A percentile compares a stretch with the other conserved stretches of the same genome.
phyloP scores from a whole-genome alignment of 2,888 invertebrate genomes.

The Opisthograptis luteolata region DNA sequence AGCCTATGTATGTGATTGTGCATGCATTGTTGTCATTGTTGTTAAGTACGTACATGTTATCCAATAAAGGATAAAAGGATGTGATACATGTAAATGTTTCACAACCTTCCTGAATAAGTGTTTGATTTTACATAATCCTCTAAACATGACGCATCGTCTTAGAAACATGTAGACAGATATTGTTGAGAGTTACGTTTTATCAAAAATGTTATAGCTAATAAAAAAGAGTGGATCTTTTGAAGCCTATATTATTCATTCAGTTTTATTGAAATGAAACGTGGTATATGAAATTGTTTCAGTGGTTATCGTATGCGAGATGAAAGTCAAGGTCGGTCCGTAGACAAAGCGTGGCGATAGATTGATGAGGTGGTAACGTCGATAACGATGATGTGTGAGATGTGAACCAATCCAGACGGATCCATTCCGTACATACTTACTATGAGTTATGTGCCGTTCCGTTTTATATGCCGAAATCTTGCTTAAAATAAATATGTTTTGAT shows the following conservation, averaged over 20 bases:
- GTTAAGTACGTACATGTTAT: constrained; percentile 45
- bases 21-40: too few species aligned
- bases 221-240: constrained; percentile 11
- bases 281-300: constrained; percentile 37
- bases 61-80: constrained; percentile 44
- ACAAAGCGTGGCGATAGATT: constrained; percentile 47
- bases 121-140: constrained; percentile 20
- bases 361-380: constrained; percentile 45
- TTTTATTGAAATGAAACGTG: constrained; percentile 19
- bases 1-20: too few species aligned
- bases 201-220: constrained; percentile 16
- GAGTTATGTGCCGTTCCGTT: background rate
- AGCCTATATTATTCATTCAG: constrained; percentile 15
- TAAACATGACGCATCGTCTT: constrained; percentile 2
- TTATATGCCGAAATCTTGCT: constrained; percentile 11
- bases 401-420: constrained; percentile 45
- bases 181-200: constrained; percentile 1
- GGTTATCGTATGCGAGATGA: constrained; percentile 33
- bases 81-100: constrained; percentile 39
- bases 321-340: constrained; percentile 46
- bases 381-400: constrained; percentile 44
- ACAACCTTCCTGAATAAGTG: constrained; percentile 38
- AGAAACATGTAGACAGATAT: background rate
- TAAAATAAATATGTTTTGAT: constrained; percentile 14
- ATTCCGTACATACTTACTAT: background rate